Base-by-base conservation (phyloP, 2,888 invertebrate genomes). In the Hirtodrosophila alboralis region DNA sequence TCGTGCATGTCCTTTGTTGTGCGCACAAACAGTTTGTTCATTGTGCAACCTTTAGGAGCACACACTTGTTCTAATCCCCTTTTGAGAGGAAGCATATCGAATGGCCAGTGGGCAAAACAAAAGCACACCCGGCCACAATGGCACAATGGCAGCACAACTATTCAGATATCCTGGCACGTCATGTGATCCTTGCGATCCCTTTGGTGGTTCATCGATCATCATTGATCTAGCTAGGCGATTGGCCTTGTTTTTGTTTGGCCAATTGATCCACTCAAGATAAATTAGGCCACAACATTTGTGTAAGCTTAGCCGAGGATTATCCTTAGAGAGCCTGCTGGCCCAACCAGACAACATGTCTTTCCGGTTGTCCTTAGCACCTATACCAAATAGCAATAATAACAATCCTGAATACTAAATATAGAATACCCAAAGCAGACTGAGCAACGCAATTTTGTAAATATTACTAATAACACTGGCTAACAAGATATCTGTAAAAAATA, bases 251-350 rank as follows among this genome's bases (percentile, higher is more conserved):
- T 54, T 59, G 41, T 38, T 66, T 54, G 41, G 52, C 57, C 69
- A 84, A 86, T 86, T 81, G 86, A 87, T 87, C 87, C 86, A 75
- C 86, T 87, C 84, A 87, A 83, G 83, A 87, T 87, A 87, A 86
- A 85, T 87, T 87, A 86, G 66, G 62, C 74, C 87, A 77, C 76
- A 84, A 76, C 74, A 74, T 80, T 72, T 83, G 78, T 77, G 69
- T 71, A 69, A 71, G 72, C 66, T 71, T 71, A 69, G 49, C 54
- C n/a, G 6, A 6, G 44, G 69, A 59, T 69, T 65, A 69, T 59
- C 66, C 69, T 16, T n/a, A n/a, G n/a, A 9, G 41, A 14, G 47
- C 18, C 4, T 21, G n/a, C 12, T 8, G 23, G 12, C 33, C 27
- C 30, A n/a, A 21, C 31, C 21, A 69, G 65, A 70, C 70, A 64